Evolutionary conservation across 2,888 invertebrate genomes (phyloP).

Genomic region (Diogma glabrata): DNA sequence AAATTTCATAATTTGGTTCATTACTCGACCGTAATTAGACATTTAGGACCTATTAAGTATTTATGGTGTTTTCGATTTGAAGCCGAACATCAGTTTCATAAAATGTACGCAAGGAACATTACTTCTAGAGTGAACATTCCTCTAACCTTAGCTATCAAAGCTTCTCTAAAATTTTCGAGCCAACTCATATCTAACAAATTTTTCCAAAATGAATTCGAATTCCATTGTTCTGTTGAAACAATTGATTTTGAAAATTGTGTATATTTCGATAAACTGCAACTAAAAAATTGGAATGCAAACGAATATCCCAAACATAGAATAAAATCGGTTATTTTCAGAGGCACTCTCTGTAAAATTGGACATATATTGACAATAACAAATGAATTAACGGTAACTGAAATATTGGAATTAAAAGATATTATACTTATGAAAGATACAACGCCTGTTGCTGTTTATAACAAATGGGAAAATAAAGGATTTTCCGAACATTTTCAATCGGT

Average conservation of each 20-base stretch:
- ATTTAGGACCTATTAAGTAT: neutral
- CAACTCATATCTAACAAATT: neutral
- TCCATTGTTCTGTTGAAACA: neutral
- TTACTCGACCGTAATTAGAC: conserved; percentile 6
- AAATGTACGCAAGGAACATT: conserved; percentile 14
- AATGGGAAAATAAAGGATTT: no score
- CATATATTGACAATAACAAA: neutral
- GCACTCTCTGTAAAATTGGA: conserved; percentile 4
- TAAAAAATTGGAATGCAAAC: no score
- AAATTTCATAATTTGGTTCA: conserved; percentile 16
- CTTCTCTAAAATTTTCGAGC: conserved; percentile 7
- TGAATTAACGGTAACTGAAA: neutral
- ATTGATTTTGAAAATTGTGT: neutral
- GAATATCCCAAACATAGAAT: no score
- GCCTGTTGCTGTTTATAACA: neutral
- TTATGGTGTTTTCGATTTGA: conserved; percentile 12
- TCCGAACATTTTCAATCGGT: no score
- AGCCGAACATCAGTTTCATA: conserved; percentile 16
- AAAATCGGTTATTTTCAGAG: no score
- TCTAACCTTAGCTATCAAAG: conserved; percentile 16
- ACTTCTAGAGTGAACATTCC: conserved; percentile 17
- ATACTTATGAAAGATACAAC: neutral
- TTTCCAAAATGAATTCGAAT: neutral
- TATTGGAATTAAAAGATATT: neutral
- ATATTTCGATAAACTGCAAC: no score